Conservation (phyloP, 2,888 invertebrate genomes). For the Idaea dimidiata region DNA sequence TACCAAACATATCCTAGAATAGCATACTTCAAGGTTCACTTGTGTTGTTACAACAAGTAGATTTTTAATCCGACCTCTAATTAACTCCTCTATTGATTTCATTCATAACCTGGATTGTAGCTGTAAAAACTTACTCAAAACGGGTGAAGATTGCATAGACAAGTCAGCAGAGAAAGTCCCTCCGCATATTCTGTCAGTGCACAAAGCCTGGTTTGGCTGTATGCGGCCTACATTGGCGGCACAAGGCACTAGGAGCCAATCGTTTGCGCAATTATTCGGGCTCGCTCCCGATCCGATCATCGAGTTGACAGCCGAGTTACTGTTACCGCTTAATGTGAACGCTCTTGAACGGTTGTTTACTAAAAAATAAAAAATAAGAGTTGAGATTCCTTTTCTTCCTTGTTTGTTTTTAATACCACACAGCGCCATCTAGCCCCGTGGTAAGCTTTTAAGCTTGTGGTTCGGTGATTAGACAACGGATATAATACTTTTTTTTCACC, state of each 20-base stretch:
- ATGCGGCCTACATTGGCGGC: constrained; percentile 84
- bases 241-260: constrained; percentile 91
- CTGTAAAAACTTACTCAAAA: constrained; percentile 83
- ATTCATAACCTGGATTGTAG: background rate
- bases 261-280: constrained; percentile 86
- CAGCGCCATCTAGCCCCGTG: no score
- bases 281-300: constrained; percentile 85
- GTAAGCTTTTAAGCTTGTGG: no score
- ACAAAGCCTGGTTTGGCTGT: constrained; percentile 80
- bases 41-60: no score
- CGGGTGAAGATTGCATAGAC: constrained; percentile 83
- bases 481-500: no score
- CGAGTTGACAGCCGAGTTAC: constrained; percentile 84
- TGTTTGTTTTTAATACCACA: background rate
- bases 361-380: constrained; percentile 43
- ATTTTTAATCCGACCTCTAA: no score
- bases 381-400: no score
- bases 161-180: constrained; percentile 88
- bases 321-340: constrained; percentile 89
- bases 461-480: no score
- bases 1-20: no score
- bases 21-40: no score
- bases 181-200: constrained; percentile 91
- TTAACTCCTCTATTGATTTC: background rate
- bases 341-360: constrained; percentile 87